phyloP scores from a whole-genome alignment of 2,113 vertebrate genomes.

The Eclectus roratus region DNA sequence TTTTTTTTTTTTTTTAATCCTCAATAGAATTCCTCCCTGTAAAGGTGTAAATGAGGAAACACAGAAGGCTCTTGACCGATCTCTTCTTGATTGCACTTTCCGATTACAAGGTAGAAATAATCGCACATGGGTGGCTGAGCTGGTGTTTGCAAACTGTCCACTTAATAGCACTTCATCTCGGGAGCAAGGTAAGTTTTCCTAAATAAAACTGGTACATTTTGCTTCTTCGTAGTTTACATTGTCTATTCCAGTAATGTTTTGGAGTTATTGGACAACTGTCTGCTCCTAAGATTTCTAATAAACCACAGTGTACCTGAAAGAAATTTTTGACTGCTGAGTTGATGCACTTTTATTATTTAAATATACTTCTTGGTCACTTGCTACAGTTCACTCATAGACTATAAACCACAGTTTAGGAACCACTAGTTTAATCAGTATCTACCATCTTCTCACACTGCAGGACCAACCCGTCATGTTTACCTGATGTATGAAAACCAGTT shows the following conservation, averaged over 20 bases:
- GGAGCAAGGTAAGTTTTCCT: constrained; percentile 85
- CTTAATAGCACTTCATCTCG: constrained; percentile 92
- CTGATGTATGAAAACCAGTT: constrained; percentile 95
- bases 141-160: constrained; percentile 95
- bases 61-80: constrained; percentile 87
- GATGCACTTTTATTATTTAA: background rate
- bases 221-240: background rate
- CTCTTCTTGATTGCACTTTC: constrained; percentile 96
- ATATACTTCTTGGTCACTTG: background rate
- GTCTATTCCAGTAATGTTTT: background rate
- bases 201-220: background rate
- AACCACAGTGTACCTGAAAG: background rate
- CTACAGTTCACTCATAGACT: background rate
- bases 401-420: background rate
- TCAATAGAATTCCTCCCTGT: constrained; percentile 89
- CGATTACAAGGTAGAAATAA: constrained; percentile 98
- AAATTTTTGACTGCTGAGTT: background rate
- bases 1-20: background rate
- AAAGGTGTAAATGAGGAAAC: constrained; percentile 93
- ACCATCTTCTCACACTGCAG: constrained; percentile 66
- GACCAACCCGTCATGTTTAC: constrained; percentile 92
- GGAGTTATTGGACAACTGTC: background rate
- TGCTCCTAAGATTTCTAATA: background rate
- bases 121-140: constrained; percentile 95
- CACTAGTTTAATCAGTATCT: background rate